Conservation (phyloP, 1,140 invertebrate species). For the Bombus huntii region DNA sequence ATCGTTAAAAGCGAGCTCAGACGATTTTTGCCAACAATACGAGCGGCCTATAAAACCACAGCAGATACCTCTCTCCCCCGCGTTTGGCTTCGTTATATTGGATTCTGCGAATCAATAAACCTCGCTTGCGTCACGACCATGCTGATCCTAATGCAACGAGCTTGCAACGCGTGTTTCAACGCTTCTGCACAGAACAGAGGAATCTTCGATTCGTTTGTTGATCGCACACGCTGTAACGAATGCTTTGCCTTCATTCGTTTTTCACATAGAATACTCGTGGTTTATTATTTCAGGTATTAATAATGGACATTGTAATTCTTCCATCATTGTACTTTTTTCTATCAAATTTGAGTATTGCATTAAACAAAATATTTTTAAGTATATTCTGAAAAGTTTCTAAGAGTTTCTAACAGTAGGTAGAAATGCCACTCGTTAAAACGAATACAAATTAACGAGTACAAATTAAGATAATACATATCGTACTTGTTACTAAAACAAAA, state of each 20-base stretch:
- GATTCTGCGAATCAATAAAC: slow-evolving; percentile 69
- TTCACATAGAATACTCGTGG: too few relatives aligned
- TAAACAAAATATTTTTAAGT: neutral
- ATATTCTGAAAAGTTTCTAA: neutral
- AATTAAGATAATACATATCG: too few relatives aligned
- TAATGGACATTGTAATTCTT: neutral
- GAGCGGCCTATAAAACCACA: slow-evolving; percentile 47
- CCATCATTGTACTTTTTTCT: neutral
- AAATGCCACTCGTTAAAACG: too few relatives aligned
- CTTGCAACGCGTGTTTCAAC: slow-evolving; percentile 30
- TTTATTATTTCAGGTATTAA: neutral
- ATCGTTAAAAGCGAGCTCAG: slow-evolving; percentile 19
- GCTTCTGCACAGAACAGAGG: slow-evolving; percentile 21
- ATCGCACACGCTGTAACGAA: too few relatives aligned
- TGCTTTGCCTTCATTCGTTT: too few relatives aligned
- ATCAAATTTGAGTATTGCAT: neutral
- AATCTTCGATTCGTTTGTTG: neutral
- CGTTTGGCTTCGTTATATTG: slow-evolving; percentile 53
- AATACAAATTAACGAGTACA: too few relatives aligned
- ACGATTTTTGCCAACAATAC: slow-evolving; percentile 38
- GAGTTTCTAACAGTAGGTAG: too few relatives aligned
- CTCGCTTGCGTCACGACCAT: slow-evolving; percentile 57
- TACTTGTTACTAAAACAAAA: too few relatives aligned
- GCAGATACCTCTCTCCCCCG: slow-evolving; percentile 1
- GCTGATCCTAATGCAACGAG: slow-evolving; percentile 58